Evolutionary conservation across 2,797 vertebrate genomes (phyloP).

Genomic region (Halcyon smyrnensis): DNA sequence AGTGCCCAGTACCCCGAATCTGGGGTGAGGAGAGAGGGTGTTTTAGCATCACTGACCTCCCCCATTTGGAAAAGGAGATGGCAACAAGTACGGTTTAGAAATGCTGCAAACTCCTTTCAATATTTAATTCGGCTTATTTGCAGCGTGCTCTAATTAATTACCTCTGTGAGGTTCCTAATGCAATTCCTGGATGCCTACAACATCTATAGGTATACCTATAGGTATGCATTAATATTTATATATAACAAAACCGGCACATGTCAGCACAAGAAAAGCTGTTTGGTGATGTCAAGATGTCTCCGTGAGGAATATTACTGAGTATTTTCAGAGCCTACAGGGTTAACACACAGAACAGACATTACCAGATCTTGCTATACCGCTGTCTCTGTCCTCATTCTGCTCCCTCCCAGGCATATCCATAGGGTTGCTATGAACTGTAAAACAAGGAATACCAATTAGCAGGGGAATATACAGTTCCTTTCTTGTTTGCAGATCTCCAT

Average conservation of each 20-base stretch:
- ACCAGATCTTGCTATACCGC: constrained; percentile 98
- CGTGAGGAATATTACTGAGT: not conserved
- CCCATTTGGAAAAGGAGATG: not conserved
- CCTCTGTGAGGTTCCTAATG: not conserved
- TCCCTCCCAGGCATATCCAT: constrained; percentile 99
- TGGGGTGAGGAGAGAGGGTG: not conserved
- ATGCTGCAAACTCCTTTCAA: not conserved
- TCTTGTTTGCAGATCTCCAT: constrained; percentile 53
- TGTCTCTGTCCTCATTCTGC: constrained; percentile 92
- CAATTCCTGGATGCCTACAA: not conserved
- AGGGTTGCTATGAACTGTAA: constrained; percentile 95
- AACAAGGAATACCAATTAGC: constrained; percentile 69
- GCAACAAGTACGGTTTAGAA: not conserved
- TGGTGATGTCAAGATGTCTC: not conserved
- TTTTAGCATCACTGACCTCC: not conserved
- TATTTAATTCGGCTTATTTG: not conserved
- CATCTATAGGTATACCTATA: rapidly evolving
- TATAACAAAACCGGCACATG: not conserved
- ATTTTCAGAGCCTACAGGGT: not conserved
- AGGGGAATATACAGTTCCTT: constrained; percentile 38
- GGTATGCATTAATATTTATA: not conserved
- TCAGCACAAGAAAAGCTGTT: not conserved
- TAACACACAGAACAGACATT: constrained; percentile 55
- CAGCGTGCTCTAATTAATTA: not conserved
- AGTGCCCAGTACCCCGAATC: not conserved